Conservation (phyloP, 2,113 vertebrate species). For the Struthidea cinerea region DNA sequence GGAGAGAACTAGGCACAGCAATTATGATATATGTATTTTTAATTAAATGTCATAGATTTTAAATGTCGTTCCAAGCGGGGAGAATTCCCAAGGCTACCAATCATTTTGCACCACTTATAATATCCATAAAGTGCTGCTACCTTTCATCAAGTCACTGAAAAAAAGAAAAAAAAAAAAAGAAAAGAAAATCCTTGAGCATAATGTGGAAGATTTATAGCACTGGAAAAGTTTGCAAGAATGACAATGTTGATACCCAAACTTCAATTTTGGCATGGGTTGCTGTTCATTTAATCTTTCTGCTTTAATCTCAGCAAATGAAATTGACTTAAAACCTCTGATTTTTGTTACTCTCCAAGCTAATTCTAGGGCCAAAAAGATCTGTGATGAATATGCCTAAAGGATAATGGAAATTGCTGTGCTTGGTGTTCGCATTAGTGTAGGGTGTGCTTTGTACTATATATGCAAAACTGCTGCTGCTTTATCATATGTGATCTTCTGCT, state of each 20-base stretch:
- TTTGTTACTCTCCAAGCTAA: not conserved
- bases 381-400: slow-evolving; percentile 13
- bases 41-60: slow-evolving; percentile 41
- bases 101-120: not conserved
- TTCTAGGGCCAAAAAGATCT: not conserved
- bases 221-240: not conserved
- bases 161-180: not conserved
- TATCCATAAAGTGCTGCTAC: not conserved
- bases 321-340: not conserved
- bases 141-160: not conserved
- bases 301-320: slow-evolving; percentile 25
- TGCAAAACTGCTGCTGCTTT: not conserved
- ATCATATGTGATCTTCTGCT: not conserved
- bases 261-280: not conserved
- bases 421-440: not conserved
- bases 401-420: not conserved
- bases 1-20: not conserved
- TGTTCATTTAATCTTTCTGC: slow-evolving; percentile 21
- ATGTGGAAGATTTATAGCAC: slow-evolving; percentile 5
- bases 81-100: slow-evolving; percentile 37
- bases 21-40: slow-evolving; percentile 15
- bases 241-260: not conserved
- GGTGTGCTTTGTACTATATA: not conserved
- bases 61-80: not conserved
- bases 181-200: not conserved